phyloP scores from a whole-genome alignment of 1,140 invertebrate genomes.

The Camponotus vicinus region DNA sequence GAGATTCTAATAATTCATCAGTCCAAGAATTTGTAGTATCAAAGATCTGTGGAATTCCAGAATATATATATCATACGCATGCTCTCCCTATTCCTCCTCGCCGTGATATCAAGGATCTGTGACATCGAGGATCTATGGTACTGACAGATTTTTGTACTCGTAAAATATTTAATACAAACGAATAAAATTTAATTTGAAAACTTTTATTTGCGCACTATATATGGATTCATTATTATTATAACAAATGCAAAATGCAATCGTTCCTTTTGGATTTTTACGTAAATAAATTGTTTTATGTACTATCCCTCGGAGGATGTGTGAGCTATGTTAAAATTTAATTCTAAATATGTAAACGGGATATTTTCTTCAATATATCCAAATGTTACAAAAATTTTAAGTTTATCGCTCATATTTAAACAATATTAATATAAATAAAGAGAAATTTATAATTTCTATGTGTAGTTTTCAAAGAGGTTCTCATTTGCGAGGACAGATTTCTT shows the following conservation, averaged over 20 bases:
- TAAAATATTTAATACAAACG: slow-evolving; percentile 52
- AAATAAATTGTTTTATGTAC: slow-evolving; percentile 53
- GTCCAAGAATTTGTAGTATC: slow-evolving; percentile 56
- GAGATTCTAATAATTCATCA: slow-evolving; percentile 17
- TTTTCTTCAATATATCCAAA: slow-evolving; percentile 19
- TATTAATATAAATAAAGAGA: slow-evolving; percentile 36
- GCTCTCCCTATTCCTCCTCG: too few relatives aligned
- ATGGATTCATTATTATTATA: slow-evolving; percentile 52
- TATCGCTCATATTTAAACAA: slow-evolving; percentile 5
- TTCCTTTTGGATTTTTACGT: slow-evolving; percentile 42
- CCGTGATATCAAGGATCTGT: slow-evolving; percentile 5
- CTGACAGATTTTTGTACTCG: slow-evolving; percentile 55
- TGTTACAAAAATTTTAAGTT: slow-evolving; percentile 29
- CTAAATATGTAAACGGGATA: slow-evolving; percentile 27
- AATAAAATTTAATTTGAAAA: slow-evolving; percentile 63
- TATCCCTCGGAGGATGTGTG: slow-evolving; percentile 20
- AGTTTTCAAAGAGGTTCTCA: slow-evolving; percentile 22
- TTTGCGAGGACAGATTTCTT: slow-evolving; percentile 15
- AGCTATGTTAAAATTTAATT: slow-evolving; percentile 23
- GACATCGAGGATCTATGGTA: slow-evolving; percentile 47
- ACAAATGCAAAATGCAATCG: slow-evolving; percentile 62
- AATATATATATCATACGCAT: slow-evolving; percentile 25
- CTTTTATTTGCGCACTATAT: slow-evolving; percentile 60
- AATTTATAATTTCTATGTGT: slow-evolving; percentile 7
- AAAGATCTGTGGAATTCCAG: slow-evolving; percentile 24